Evolutionary conservation across 2,113 vertebrate genomes (phyloP).

Genomic region (Trogon melanurus): DNA sequence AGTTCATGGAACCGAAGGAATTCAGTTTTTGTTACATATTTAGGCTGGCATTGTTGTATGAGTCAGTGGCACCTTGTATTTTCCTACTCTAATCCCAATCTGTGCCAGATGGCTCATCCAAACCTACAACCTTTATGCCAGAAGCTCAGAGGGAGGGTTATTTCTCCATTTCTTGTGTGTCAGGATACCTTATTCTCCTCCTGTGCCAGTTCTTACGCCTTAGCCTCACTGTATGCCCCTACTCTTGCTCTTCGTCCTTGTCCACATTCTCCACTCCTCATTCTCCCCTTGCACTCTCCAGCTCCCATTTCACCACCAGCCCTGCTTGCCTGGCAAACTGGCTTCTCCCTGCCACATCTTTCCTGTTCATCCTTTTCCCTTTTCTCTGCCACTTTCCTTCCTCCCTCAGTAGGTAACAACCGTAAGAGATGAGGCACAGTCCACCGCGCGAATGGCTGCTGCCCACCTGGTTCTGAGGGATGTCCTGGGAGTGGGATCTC

Average conservation of each 20-base stretch:
- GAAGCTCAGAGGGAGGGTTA: background rate
- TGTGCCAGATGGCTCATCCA: background rate
- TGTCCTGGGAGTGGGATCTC: background rate
- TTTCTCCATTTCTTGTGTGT: background rate
- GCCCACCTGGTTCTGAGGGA: accelerated
- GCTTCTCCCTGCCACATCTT: background rate
- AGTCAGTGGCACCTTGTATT: background rate
- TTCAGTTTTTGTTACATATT: background rate
- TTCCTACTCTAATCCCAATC: background rate
- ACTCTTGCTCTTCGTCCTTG: background rate
- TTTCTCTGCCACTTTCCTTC: background rate
- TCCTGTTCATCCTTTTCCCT: background rate
- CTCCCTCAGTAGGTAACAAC: background rate
- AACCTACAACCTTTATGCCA: background rate
- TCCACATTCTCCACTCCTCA: background rate
- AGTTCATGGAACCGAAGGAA: background rate
- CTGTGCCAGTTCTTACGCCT: background rate
- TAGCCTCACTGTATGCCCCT: background rate
- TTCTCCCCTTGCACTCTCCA: background rate
- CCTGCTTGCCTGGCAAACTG: background rate
- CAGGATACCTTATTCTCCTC: background rate
- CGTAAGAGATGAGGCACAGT: background rate
- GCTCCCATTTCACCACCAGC: background rate
- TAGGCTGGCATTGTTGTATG: background rate
- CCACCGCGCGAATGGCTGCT: background rate